phyloP scores from a whole-genome alignment of 2,888 invertebrate species.

The Piscicola geometra region DNA sequence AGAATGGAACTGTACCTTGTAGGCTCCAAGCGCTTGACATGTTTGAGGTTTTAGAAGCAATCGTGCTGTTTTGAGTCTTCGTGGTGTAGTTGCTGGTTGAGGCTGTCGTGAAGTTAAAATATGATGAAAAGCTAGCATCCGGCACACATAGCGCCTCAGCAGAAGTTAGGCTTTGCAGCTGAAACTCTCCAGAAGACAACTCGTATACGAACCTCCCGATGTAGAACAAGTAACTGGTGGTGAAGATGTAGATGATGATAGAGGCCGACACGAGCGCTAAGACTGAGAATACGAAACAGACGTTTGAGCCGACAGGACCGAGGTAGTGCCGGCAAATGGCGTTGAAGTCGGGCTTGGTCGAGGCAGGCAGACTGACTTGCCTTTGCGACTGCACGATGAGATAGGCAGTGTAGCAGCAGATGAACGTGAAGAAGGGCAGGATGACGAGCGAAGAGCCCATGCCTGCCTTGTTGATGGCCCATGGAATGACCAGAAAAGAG shows the following conservation, averaged over 20 bases:
- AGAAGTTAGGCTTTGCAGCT: not conserved
- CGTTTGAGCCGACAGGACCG: slow-evolving; percentile 61
- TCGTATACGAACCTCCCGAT: slow-evolving; percentile 68
- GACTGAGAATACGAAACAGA: slow-evolving; percentile 63
- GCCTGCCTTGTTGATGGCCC: slow-evolving; percentile 83
- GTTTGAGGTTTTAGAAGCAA: not conserved
- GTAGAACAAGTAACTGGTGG: slow-evolving; percentile 83
- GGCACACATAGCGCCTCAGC: not conserved
- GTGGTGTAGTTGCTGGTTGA: too few relatives aligned
- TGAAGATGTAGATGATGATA: slow-evolving; percentile 86
- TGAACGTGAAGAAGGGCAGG: slow-evolving; percentile 68
- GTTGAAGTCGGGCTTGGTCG: slow-evolving; percentile 67
- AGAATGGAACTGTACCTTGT: slow-evolving; percentile 74
- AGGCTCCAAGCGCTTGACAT: slow-evolving; percentile 67
- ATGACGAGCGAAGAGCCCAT: slow-evolving; percentile 69
- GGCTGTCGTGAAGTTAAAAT: too few relatives aligned
- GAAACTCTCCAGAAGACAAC: slow-evolving; percentile 42
- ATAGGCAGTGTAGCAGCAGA: slow-evolving; percentile 79
- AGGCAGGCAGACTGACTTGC: slow-evolving; percentile 3
- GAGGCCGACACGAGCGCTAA: slow-evolving; percentile 77
- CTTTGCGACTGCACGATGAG: slow-evolving; percentile 66
- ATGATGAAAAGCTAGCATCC: not conserved
- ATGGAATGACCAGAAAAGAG: slow-evolving; percentile 84
- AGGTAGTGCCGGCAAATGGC: slow-evolving; percentile 71
- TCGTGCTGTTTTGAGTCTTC: not conserved